These are phyloP conservation scores for Andrena cerasifolii DNA, from an alignment of 1,140 invertebrate genomes.

Conservation along the genomic window DNA sequence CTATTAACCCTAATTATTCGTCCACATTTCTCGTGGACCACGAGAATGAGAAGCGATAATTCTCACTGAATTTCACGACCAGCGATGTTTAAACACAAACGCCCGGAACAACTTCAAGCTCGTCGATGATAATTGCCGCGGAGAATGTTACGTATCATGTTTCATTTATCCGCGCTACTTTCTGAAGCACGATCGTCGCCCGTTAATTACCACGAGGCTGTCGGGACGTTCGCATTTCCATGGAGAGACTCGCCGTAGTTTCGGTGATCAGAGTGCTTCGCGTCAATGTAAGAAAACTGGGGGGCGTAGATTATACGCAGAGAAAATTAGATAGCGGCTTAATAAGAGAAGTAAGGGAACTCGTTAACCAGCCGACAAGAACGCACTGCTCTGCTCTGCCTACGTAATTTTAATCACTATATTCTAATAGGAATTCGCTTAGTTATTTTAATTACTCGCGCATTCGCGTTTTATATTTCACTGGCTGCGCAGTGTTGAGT, in stretches of 20 bases:
- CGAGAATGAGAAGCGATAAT: too few relatives aligned
- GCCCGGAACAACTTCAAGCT: too few relatives aligned
- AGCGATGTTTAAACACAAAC: neutral
- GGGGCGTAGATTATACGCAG: slow-evolving; percentile 27
- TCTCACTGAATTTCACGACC: too few relatives aligned
- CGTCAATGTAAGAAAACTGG: slow-evolving; percentile 31
- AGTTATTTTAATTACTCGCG: slow-evolving; percentile 28
- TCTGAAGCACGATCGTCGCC: slow-evolving; percentile 23
- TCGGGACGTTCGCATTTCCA: slow-evolving; percentile 27
- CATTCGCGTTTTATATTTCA: neutral
- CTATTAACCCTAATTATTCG: too few relatives aligned
- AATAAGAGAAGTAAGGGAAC: slow-evolving; percentile 34
- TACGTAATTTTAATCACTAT: slow-evolving; percentile 30
- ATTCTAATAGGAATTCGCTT: slow-evolving; percentile 23
- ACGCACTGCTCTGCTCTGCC: neutral
- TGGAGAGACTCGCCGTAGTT: slow-evolving; percentile 8
- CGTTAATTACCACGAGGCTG: slow-evolving; percentile 34
- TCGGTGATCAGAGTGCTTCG: neutral
- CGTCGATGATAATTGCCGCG: too few relatives aligned
- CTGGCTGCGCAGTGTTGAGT: neutral
- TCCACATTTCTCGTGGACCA: too few relatives aligned
- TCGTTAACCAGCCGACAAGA: slow-evolving; percentile 35
- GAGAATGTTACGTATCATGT: neutral
- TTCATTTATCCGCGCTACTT: neutral
- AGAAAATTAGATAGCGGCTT: slow-evolving; percentile 40